phyloP scores from a whole-genome alignment of 2,888 invertebrate genomes.

The Physocephala rufipes region DNA sequence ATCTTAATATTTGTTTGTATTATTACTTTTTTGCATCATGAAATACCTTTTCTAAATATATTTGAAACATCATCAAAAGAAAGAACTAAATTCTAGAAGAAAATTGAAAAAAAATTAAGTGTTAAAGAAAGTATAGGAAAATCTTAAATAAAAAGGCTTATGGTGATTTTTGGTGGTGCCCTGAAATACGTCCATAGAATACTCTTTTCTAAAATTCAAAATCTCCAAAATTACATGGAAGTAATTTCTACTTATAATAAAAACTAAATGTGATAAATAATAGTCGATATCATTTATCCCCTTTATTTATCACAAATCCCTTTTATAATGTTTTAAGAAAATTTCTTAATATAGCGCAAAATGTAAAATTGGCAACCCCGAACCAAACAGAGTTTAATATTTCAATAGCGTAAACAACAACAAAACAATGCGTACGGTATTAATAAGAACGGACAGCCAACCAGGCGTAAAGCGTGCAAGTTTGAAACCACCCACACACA shows the following conservation, averaged over 20 bases:
- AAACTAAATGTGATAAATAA: no score
- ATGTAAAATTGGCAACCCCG: background rate
- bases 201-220: no score
- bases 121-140: background rate
- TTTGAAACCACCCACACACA: slow-evolving; percentile 6
- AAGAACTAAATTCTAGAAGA: background rate
- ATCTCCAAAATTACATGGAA: no score
- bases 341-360: background rate
- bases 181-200: no score
- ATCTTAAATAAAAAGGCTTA: no score
- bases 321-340: no score
- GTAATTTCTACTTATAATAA: no score
- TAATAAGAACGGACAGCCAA: slow-evolving; percentile 56
- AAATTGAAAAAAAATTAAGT: background rate
- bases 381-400: slow-evolving; percentile 11
- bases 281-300: no score
- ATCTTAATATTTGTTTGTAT: background rate
- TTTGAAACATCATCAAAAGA: background rate
- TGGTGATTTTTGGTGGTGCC: no score
- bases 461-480: slow-evolving; percentile 40
- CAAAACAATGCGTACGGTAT: slow-evolving; percentile 43
- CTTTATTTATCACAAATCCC: no score
- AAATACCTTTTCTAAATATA: background rate
- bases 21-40: background rate
- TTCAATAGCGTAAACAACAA: no score